Evolutionary conservation across 2,113 vertebrate species (phyloP).

Genomic region (Brachirus orientalis): DNA sequence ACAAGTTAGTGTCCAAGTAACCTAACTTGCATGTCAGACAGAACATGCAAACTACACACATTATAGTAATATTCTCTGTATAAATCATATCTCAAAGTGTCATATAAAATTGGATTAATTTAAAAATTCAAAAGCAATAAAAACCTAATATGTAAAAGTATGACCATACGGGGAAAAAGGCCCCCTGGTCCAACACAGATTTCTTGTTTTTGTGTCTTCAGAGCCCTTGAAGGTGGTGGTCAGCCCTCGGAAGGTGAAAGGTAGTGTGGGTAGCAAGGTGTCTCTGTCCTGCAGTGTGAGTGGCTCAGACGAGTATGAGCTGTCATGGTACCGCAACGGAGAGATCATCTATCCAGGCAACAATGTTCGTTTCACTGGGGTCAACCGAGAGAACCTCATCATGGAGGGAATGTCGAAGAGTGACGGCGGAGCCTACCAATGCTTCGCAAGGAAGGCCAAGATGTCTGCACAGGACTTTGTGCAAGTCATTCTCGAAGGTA

Average conservation of each 20-base stretch:
- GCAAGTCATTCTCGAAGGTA: conserved; percentile 97
- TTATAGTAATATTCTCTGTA: too few relatives aligned
- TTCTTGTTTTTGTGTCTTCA: conserved; percentile 64
- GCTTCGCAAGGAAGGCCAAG: conserved; percentile 93
- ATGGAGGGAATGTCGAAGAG: conserved; percentile 99
- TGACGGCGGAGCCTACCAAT: conserved; percentile 97
- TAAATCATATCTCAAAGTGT: too few relatives aligned
- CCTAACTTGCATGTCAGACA: too few relatives aligned
- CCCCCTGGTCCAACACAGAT: not conserved
- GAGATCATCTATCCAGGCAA: conserved; percentile 93
- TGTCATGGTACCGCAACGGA: conserved; percentile 97
- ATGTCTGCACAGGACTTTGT: conserved; percentile 98
- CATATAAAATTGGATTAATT: too few relatives aligned
- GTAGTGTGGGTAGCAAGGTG: conserved; percentile 97
- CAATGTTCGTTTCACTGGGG: conserved; percentile 91
- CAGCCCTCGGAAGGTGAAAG: conserved; percentile 95
- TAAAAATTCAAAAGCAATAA: too few relatives aligned
- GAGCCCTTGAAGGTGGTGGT: conserved; percentile 95
- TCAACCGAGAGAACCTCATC: conserved; percentile 92
- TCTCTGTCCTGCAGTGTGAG: conserved; percentile 95
- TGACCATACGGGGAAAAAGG: too few relatives aligned
- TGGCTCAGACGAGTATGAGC: conserved; percentile 92
- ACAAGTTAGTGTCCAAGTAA: too few relatives aligned
- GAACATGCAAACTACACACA: too few relatives aligned
- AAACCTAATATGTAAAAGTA: too few relatives aligned